Percentiles rank a stretch among this genome's conserved stretches.
Conservation (phyloP, 1,140 invertebrate genomes). For the Magallana ariakensis region DNA sequence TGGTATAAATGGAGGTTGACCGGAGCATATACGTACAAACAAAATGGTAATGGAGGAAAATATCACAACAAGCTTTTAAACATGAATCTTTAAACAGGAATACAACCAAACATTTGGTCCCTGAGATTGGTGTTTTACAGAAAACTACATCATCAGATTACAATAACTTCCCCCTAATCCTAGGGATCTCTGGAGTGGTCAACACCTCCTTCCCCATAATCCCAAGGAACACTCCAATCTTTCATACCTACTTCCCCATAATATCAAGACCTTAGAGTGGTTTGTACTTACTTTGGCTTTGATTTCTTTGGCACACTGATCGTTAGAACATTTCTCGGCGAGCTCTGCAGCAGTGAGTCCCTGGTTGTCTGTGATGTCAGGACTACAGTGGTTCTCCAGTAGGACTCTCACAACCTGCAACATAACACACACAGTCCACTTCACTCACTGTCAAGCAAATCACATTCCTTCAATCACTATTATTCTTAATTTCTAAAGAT, state of each 20-base stretch:
- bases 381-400: constrained; percentile 87
- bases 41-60: background rate
- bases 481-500: no score
- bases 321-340: constrained; percentile 71
- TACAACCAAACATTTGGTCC: background rate
- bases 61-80: background rate
- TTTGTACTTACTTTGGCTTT: constrained; percentile 54
- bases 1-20: no score
- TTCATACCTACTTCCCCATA: no score
- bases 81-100: background rate
- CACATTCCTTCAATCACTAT: no score
- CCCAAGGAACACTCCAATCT: no score
- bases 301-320: constrained; percentile 64
- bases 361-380: constrained; percentile 78
- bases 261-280: background rate
- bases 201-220: background rate
- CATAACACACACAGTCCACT: no score
- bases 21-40: background rate
- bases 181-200: background rate
- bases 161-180: background rate
- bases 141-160: constrained; percentile 9
- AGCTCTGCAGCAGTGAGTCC: constrained; percentile 75
- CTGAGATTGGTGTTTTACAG: constrained; percentile 27
- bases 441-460: no score
- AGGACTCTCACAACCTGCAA: constrained; percentile 87